These are phyloP conservation scores for Teleiodes luculella DNA, from an alignment of 2,888 invertebrate genomes.

Conservation along the genomic window DNA sequence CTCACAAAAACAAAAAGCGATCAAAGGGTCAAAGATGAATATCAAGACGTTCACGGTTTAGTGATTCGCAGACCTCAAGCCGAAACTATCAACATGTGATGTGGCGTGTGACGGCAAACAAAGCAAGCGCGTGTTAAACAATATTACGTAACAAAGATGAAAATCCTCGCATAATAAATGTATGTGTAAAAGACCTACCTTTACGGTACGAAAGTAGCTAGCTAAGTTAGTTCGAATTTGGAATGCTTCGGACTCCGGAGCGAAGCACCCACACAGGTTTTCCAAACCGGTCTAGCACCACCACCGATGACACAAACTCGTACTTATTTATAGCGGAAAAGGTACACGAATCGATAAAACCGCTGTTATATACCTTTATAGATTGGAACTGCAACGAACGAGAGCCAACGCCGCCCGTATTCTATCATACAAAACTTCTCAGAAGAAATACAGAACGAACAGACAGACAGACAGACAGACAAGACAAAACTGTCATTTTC, in stretches of 20 bases:
- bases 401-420: slow-evolving; percentile 38
- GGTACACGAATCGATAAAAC: slow-evolving; percentile 73
- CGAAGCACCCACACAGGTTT: slow-evolving; percentile 57
- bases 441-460: slow-evolving; percentile 34
- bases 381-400: slow-evolving; percentile 32
- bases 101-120: slow-evolving; percentile 30
- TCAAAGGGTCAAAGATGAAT: not conserved
- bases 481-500: slow-evolving; percentile 22
- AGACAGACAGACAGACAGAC: slow-evolving; percentile 24
- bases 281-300: slow-evolving; percentile 58
- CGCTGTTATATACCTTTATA: slow-evolving; percentile 29
- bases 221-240: slow-evolving; percentile 39
- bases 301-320: slow-evolving; percentile 67
- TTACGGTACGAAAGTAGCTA: slow-evolving; percentile 23
- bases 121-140: slow-evolving; percentile 34
- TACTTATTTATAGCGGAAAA: slow-evolving; percentile 72
- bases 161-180: slow-evolving; percentile 35
- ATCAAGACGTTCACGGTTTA: too few relatives aligned
- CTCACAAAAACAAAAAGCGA: not conserved
- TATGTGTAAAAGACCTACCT: slow-evolving; percentile 32
- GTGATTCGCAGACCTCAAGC: too few relatives aligned
- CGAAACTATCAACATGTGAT: slow-evolving; percentile 7
- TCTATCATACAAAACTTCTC: too few relatives aligned
- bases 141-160: slow-evolving; percentile 55
- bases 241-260: slow-evolving; percentile 47